Evolutionary conservation across 2,113 vertebrate species (phyloP).

Genomic region (Castor canadensis): DNA sequence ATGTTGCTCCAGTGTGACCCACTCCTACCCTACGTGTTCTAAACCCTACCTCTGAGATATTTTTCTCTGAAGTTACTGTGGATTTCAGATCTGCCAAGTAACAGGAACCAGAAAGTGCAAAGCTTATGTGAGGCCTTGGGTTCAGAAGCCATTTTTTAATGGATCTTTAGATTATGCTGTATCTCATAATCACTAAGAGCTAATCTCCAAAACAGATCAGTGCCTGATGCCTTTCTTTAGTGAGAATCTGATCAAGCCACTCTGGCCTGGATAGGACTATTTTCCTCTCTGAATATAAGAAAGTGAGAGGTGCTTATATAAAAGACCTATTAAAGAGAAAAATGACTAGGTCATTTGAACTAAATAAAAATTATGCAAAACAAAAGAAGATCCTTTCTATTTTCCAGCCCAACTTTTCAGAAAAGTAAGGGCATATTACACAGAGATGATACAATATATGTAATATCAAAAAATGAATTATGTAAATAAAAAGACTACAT

Average conservation of each 20-base stretch:
- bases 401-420: neutral
- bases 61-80: neutral
- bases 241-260: neutral
- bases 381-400: neutral
- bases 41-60: neutral
- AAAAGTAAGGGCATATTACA: neutral
- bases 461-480: neutral
- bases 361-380: neutral
- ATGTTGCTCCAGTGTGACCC: rapidly evolving
- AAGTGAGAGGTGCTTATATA: neutral
- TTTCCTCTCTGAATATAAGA: neutral
- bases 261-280: neutral
- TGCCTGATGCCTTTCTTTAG: neutral
- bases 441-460: neutral
- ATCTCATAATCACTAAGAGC: neutral
- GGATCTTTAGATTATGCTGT: no score
- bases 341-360: neutral
- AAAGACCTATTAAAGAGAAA: neutral
- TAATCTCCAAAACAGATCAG: neutral
- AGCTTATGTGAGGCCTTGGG: neutral
- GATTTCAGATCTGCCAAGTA: neutral
- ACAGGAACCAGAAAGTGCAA: neutral
- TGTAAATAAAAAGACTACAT: neutral
- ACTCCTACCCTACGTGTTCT: rapidly evolving
- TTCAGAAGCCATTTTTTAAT: neutral